Base-by-base conservation (phyloP, 1,140 invertebrate species). In the Lepeophtheirus salmonis region DNA sequence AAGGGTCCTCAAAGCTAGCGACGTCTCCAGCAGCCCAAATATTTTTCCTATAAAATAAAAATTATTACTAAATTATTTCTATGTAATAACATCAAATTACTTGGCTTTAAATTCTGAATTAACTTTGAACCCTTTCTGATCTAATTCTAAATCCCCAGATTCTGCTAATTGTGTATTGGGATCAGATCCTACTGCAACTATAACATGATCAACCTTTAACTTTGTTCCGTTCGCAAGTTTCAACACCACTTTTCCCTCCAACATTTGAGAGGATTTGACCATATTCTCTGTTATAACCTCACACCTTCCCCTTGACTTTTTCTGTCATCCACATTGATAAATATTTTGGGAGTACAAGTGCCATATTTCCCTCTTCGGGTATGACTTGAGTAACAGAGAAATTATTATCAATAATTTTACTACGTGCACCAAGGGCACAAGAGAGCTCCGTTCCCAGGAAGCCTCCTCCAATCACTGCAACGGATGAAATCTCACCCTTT, bases 81-180 rank as follows among this genome's bases (percentile, higher is more conserved):
- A n/a, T 41, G n/a, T 10, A 41, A 41, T 10, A n/a, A 41, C n/a
- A n/a, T n/a, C n/a, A n/a, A n/a, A n/a, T n/a, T 78, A 80, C 64
- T 86, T 75, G 0, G 89, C 89, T 72, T 88, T 80, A 51, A 97
- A 70, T 73, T 96, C 90, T 0, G 89, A 82, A 72, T 97, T 96
- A 0, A 94, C 91, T 18, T 86, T 70, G 68, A 81, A 92, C 2
- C 92, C 92, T 14, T 90, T 90, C 64, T 80, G 69, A 72, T 96
- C 86, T 2, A 83, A 68, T 75, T 97, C 89, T 56, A 97, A 73
- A 52, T 77, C 76, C 1, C 89, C 86, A 3, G 75, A 70, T 65
- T 75, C 68, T 0, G 88, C 89, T 23, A 97, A 68, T 1, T 86
- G 77, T 10, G 80, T 81, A 65, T 92, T 88, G 0, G 91, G 83